A percentile compares a stretch with the other conserved stretches of the same genome.
phyloP scores from a whole-genome alignment of 2,797 vertebrate genomes.

The Phylloscopus collybita region DNA sequence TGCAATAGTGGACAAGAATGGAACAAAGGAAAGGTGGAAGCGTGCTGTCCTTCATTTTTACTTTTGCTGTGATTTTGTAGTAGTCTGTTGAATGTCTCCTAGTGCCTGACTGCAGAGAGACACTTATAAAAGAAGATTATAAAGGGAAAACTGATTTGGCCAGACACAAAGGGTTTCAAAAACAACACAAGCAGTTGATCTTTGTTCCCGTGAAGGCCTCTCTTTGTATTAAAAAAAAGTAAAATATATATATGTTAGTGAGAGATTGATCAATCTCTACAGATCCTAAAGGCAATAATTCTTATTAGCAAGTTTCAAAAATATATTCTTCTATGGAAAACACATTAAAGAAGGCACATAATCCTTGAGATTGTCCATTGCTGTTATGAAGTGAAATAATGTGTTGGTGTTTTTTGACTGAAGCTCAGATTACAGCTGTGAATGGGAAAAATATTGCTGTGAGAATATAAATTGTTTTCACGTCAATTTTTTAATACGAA shows the following conservation, averaged over 20 bases:
- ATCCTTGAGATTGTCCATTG: not conserved
- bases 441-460: not conserved
- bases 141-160: not conserved
- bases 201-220: not conserved
- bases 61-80: not conserved
- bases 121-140: not conserved
- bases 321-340: not conserved
- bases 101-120: not conserved
- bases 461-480: not conserved
- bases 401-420: not conserved
- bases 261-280: not conserved
- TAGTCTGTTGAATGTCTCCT: not conserved
- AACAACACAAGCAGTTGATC: not conserved
- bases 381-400: not conserved
- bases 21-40: not conserved
- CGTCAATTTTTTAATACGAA: not conserved
- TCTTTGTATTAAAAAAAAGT: not conserved
- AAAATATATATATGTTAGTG: not conserved
- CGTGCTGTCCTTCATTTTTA: not conserved
- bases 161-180: not conserved
- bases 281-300: not conserved
- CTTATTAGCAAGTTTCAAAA: not conserved
- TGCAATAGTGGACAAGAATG: not conserved
- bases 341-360: not conserved
- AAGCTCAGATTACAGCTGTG: not conserved